Conservation (phyloP, 2,888 invertebrate genomes). For the Rhimphoctona megacephalus region DNA sequence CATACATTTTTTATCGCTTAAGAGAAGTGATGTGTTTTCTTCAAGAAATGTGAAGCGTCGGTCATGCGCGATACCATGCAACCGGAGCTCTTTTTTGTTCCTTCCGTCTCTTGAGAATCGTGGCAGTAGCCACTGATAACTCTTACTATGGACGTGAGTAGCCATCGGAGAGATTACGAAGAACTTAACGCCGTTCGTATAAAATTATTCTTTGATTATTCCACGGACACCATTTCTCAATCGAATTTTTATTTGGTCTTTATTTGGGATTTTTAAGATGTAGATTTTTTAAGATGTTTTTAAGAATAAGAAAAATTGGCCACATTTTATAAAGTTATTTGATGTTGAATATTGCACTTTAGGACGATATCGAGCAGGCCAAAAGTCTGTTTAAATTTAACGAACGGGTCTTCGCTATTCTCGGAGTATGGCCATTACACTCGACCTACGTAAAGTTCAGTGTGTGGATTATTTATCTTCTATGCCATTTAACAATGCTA, state of each 20-base stretch:
- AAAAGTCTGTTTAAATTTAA: slow-evolving; percentile 25
- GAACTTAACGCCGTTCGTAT: neutral
- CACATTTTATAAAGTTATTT: no score
- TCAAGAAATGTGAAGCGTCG: neutral
- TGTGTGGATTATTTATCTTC: slow-evolving; percentile 19
- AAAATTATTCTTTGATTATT: neutral
- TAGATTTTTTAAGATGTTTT: no score
- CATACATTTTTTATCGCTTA: slow-evolving; percentile 1
- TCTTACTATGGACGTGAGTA: slow-evolving; percentile 28
- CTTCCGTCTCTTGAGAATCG: slow-evolving; percentile 24
- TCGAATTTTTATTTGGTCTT: neutral
- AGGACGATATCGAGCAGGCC: slow-evolving; percentile 3
- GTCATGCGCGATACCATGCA: slow-evolving; percentile 12
- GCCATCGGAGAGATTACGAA: neutral
- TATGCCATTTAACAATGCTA: slow-evolving; percentile 22
- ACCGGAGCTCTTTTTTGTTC: neutral
- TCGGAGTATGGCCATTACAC: slow-evolving; percentile 29
- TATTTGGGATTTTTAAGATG: no score
- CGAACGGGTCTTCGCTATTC: neutral
- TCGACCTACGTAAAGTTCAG: slow-evolving; percentile 11
- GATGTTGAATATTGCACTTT: neutral
- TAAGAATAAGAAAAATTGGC: no score
- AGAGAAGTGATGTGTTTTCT: neutral
- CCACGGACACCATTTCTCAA: neutral
- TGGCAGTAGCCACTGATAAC: neutral